A percentile compares a stretch with the other conserved stretches of the same genome.
Conservation (phyloP, 1,140 invertebrate species). For the Orius insidiosus region DNA sequence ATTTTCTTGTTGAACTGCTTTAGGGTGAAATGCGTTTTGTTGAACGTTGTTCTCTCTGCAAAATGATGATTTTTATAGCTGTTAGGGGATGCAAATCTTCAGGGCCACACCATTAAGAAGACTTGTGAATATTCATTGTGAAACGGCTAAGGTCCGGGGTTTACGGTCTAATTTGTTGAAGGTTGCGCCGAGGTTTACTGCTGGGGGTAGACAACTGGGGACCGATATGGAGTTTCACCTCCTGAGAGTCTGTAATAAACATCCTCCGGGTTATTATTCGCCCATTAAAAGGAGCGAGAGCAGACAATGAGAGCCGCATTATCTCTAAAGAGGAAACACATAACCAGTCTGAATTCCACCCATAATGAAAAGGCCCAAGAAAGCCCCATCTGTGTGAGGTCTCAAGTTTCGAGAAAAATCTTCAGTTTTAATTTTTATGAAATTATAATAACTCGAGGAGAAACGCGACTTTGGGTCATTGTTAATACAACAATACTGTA, state of each 20-base stretch:
- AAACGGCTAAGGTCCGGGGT: not conserved
- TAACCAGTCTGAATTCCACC: conserved; percentile 10
- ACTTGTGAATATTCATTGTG: too few relatives aligned
- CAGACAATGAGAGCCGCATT: conserved; percentile 9
- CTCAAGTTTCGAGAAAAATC: too few relatives aligned
- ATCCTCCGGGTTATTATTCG: conserved; percentile 9
- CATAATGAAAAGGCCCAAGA: conserved; percentile 8
- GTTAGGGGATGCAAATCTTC: too few relatives aligned
- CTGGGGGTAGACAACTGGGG: conserved; percentile 1
- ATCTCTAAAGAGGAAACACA: conserved; percentile 12
- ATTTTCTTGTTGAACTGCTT: too few relatives aligned
- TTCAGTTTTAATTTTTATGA: too few relatives aligned
- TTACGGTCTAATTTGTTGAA: conserved; percentile 9
- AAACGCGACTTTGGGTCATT: too few relatives aligned
- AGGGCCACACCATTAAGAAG: too few relatives aligned
- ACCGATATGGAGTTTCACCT: conserved; percentile 8
- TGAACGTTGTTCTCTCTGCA: too few relatives aligned
- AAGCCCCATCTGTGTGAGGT: conserved; percentile 3
- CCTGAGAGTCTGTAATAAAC: conserved; percentile 10
- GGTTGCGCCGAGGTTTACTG: conserved; percentile 3
- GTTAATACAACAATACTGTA: too few relatives aligned
- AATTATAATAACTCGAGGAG: too few relatives aligned
- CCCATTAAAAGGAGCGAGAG: conserved; percentile 7
- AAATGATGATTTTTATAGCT: too few relatives aligned
- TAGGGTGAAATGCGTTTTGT: too few relatives aligned